Evolutionary conservation across 2,797 vertebrate species (phyloP).

Genomic region (Peromyscus eremicus): DNA sequence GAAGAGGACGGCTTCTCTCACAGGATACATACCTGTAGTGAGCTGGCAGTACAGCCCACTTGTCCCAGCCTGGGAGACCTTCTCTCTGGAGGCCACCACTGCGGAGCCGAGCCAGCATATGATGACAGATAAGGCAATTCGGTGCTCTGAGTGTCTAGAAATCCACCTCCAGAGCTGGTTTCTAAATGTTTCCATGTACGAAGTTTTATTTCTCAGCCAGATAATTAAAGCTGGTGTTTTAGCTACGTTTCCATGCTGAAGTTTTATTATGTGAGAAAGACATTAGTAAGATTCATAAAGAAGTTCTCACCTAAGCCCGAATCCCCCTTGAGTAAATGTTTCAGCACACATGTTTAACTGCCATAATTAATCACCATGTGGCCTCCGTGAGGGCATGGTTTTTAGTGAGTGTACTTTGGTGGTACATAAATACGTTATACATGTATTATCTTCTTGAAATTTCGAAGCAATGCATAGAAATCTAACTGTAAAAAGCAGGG

Average conservation of each 20-base stretch:
- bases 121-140: background rate
- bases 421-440: background rate
- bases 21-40: background rate
- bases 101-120: accelerated
- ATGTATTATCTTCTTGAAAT: background rate
- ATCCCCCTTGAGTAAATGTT: background rate
- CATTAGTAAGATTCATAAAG: constrained; percentile 22
- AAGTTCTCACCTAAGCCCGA: constrained; percentile 13
- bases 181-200: constrained; percentile 6
- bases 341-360: background rate
- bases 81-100: background rate
- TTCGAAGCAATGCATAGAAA: background rate
- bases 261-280: constrained; percentile 46
- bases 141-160: background rate
- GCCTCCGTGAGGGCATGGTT: background rate
- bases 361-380: background rate
- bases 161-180: background rate
- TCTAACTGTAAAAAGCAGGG: background rate
- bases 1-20: background rate
- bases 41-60: background rate
- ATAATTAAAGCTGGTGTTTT: background rate
- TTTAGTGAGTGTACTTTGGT: background rate
- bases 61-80: background rate
- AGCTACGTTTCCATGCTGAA: background rate
- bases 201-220: constrained; percentile 24